Evolutionary conservation across 1,140 invertebrate genomes (phyloP), one percentile per base, ranked within the genome.

Genomic region (Tenebrio molitor): DNA sequence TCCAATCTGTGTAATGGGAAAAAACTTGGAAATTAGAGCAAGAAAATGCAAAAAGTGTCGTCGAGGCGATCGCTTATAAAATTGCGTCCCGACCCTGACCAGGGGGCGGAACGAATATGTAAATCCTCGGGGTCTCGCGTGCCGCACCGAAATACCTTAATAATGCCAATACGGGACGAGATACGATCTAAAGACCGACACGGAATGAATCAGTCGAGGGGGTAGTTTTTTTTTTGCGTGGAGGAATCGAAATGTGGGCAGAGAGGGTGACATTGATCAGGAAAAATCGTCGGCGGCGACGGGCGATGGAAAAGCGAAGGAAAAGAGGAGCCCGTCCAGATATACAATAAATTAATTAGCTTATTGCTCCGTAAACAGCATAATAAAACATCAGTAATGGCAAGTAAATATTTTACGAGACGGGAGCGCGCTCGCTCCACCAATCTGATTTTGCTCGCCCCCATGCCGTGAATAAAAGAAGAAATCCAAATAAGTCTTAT

Each of bases 381-480:
- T 39, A 53, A 53, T 53, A 53, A 53, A 53, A 25, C 46, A 53
- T 53, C 46, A 53, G 46, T 53, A 53, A 53, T 53, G 46, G 46
- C 17, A 16, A 53, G 46, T 53, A 53, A 53, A 53, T 53, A 25
- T 25, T 53, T 19, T 21, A 53, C 17, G 46, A 25, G 46, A 12
- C 12, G 36, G n/a, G 2, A 39, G 36, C 6, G n/a, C 2, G 36
- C 25, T 8, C 25, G 25, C 25, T 8, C 25, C 8, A 29, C 25
- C 36, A 39, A 39, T 39, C 36, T 39, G 6, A 39, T 7, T 39
- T 39, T 12, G 5, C 12, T 39, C 36, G 25, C 1, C 15, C 19
- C 12, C 1, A 7, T 25, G 23, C 19, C n/a, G 1, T 29, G 50
- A 29, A 5, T 50, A 50, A 58, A 58, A 25, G 46, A 29, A 29